A percentile compares a stretch with the other conserved stretches of the same genome.
These are phyloP conservation scores for Protobothrops mucrosquamatus DNA, from an alignment of 2,113 vertebrate species.

Conservation along the genomic window DNA sequence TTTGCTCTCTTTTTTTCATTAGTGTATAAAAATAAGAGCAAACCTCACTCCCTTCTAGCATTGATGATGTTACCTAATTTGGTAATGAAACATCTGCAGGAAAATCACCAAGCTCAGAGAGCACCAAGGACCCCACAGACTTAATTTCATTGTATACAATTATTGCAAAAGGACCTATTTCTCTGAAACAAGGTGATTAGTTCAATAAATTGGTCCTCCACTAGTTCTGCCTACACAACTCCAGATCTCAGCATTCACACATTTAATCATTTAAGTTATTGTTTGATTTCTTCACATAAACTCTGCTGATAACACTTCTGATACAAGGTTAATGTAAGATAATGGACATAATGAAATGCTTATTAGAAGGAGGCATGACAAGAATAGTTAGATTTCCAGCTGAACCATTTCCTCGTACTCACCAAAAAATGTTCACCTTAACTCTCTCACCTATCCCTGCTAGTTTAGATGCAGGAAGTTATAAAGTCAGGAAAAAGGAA, in stretches of 20 bases:
- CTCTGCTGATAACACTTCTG: conserved; percentile 26
- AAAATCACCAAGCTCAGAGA: not conserved
- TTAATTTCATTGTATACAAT: not conserved
- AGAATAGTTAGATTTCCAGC: conserved; percentile 27
- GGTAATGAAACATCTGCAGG: not conserved
- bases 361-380: conserved; percentile 41
- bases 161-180: conserved; percentile 13
- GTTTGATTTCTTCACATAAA: not conserved
- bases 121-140: not conserved
- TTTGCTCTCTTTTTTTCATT: not conserved
- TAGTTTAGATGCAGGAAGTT: conserved; percentile 19
- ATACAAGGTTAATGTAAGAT: conserved; percentile 47
- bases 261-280: conserved; percentile 10
- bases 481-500: not conserved
- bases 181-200: conserved; percentile 24
- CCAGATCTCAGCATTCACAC: not conserved
- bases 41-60: not conserved
- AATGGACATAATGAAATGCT: conserved; percentile 41
- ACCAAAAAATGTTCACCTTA: not conserved
- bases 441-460: not conserved
- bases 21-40: not conserved
- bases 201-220: conserved; percentile 33
- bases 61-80: not conserved
- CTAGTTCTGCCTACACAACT: conserved; percentile 9
- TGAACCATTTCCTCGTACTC: conserved; percentile 4